phyloP scores from a whole-genome alignment of 2,113 vertebrate genomes.

The Cheirogaleus medius region DNA sequence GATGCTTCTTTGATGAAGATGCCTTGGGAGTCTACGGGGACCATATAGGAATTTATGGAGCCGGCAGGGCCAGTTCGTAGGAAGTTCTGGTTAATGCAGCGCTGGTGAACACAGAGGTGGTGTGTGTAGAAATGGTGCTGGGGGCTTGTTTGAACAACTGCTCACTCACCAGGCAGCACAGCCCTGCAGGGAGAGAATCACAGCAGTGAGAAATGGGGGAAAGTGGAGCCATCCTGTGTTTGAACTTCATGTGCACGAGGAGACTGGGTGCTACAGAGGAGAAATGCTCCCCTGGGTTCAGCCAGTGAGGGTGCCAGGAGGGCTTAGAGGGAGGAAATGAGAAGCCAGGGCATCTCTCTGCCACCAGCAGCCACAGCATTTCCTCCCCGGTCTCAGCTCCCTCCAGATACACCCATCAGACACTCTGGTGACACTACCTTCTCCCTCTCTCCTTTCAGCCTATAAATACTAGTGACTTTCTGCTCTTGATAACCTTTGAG shows the following conservation, averaged over 20 bases:
- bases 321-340: not conserved
- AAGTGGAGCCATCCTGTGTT: not conserved
- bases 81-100: not conserved
- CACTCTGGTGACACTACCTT: not conserved
- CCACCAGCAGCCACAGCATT: not conserved
- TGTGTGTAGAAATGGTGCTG: not conserved
- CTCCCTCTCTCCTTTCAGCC: not conserved
- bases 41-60: not conserved
- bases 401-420: not conserved
- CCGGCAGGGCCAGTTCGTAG: rapidly evolving
- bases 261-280: not conserved
- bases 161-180: not conserved
- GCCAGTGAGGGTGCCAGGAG: no score
- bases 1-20: not conserved
- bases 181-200: not conserved
- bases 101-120: not conserved
- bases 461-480: not conserved
- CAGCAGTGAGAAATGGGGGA: not conserved
- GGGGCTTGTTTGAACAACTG: not conserved
- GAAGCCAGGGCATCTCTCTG: not conserved
- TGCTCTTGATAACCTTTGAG: not conserved
- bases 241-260: not conserved
- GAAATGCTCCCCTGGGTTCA: not conserved
- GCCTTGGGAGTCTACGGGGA: not conserved
- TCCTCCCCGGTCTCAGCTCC: not conserved